Evolutionary conservation across 2,113 vertebrate genomes (phyloP).

Genomic region (Neogobius melanostomus): DNA sequence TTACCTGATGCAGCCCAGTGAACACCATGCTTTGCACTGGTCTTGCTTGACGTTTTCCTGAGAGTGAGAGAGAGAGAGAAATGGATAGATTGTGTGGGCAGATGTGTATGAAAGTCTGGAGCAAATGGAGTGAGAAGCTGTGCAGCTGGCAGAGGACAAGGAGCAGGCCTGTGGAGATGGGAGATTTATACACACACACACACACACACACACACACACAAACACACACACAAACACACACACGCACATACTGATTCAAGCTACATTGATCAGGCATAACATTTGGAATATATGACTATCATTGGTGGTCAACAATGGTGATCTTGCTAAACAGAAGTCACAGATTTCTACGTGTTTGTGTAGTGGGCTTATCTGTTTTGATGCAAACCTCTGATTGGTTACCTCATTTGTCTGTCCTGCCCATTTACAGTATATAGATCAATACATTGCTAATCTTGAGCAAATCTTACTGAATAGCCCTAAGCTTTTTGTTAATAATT

Average conservation of each 20-base stretch:
- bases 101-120: conserved; percentile 76
- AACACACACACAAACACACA: conserved; percentile 19
- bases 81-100: conserved; percentile 60
- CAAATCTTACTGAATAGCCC: too few relatives aligned
- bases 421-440: too few relatives aligned
- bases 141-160: conserved; percentile 73
- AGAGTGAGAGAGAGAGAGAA: conserved; percentile 19
- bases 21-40: conserved; percentile 20
- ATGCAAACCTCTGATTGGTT: too few relatives aligned
- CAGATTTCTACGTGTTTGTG: too few relatives aligned
- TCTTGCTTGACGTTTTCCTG: conserved; percentile 19
- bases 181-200: conserved; percentile 27
- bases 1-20: conserved; percentile 24
- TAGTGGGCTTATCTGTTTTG: too few relatives aligned
- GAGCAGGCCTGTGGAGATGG: conserved; percentile 52
- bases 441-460: too few relatives aligned
- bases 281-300: background rate
- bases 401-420: too few relatives aligned
- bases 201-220: conserved; percentile 37
- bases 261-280: conserved; percentile 5
- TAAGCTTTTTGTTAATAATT: too few relatives aligned
- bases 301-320: background rate
- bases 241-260: conserved; percentile 13
- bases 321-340: too few relatives aligned
- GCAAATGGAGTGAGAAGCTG: conserved; percentile 76